Conservation (phyloP, 2,113 vertebrate species). For the Hemicordylus capensis region DNA sequence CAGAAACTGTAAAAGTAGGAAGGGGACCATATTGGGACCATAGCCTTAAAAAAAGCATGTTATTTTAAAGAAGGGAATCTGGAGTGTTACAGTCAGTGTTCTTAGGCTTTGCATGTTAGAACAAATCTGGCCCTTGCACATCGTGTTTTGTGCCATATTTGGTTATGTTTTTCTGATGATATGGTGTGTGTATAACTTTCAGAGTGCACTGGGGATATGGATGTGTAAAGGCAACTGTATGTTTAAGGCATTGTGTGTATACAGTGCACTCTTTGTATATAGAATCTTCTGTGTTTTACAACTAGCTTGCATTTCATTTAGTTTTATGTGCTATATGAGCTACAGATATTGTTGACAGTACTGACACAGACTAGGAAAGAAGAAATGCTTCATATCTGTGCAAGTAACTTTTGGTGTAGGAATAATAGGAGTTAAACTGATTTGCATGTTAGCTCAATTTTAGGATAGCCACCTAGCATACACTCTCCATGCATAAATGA, state of each 20-base stretch:
- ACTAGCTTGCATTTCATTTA: conserved; percentile 1
- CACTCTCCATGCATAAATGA: not conserved
- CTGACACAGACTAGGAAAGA: not conserved
- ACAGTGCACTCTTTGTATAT: not conserved
- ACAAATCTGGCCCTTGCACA: not conserved
- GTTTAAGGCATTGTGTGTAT: not conserved
- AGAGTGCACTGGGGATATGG: not conserved
- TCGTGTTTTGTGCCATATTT: conserved; percentile 1
- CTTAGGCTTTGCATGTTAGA: conserved; percentile 3
- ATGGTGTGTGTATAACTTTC: not conserved
- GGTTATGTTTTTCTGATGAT: conserved; percentile 14
- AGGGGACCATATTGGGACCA: not conserved
- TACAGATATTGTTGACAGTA: not conserved
- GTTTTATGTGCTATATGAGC: not conserved
- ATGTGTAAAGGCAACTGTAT: conserved; percentile 1
- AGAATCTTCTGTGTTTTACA: not conserved
- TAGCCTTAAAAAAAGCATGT: not conserved
- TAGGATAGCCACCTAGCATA: not conserved
- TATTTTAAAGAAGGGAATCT: conserved; percentile 5
- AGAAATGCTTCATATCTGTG: not conserved
- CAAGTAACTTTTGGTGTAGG: not conserved
- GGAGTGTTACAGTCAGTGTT: not conserved
- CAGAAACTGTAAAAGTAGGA: not conserved
- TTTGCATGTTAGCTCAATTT: not conserved
- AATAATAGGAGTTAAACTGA: not conserved